Evolutionary conservation across 2,113 vertebrate genomes (phyloP), one percentile per base, ranked within the genome.

Genomic region (Etheostoma spectabile): DNA sequence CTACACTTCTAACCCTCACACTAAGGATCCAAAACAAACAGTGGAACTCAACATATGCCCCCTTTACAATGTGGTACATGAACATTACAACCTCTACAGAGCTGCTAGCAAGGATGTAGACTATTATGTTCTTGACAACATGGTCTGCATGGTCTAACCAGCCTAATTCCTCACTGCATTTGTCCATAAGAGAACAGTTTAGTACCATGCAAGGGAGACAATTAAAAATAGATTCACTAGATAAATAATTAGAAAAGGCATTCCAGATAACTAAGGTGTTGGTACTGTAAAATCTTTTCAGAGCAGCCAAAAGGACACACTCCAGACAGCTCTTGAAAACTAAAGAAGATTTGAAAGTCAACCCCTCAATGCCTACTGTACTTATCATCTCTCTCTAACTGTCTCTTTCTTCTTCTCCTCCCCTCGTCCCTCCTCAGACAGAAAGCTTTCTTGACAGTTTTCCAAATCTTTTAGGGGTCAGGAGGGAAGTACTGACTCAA

Each of bases 401-500:
- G 7, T 59, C 72, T 62, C 27, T 38, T 67, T 64, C 60, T 46
- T 62, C 10, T 33, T 79, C 35, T 62, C 62, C 48, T 71, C 33
- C 30, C 61, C 42, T 85, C 64, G 18, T 86, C 79, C 57, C 75
- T 88, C 55, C 79, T 86, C 80, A 75, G 86, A 91, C 76, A 89
- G 85, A 90, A 85, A 92, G 88, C 75, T 78, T 89, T 89, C 81
- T 91, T 89, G 91, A 91, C 59, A 46, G 53, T 86, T 89, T 91
- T 92, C 90, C 93, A 91, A 86, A 84, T 57, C 86, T 91, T 83
- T 88, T 68, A 63, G 77, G 83, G 90, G 90, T 93, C 87, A 87
- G 61, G 16, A 74, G 74, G 69, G 84, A 76, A 74, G 80, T 76
- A 83, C 70, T 80, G 87, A 91, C 87, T 93, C 89, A 93, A 94